Evolutionary conservation across 2,797 vertebrate genomes (phyloP), one percentile per base, ranked within the genome.

Genomic region (Pseudochirops cupreus): DNA sequence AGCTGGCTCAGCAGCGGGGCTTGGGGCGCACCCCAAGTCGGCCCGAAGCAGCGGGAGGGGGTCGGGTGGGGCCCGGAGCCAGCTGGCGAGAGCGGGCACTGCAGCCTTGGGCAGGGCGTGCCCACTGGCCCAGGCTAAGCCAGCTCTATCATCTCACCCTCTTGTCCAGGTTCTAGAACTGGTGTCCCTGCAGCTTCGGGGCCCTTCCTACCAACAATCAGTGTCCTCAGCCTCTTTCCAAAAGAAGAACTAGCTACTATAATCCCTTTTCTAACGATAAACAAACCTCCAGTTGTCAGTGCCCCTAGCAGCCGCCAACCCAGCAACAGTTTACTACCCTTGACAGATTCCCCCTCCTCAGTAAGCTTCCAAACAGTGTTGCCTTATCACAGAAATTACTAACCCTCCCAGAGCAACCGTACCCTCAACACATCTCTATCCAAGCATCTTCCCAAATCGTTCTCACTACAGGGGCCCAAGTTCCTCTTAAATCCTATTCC

Each of bases 91-190:
- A 95, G 94, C 5, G 59, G 95, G 95, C 94, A 96, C 97, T 98
- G 98, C 98, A 97, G 97, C 96, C 96, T 96, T 91, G 95, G 97
- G 87, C 96, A 96, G 97, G 98, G 98, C 93, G 98, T 97, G 97
- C 96, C 97, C 94, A 96, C 59, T 91, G 39, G 92, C 74, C 94
- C 12, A 57, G 92, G 91, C 16, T 93, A 93, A 92, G 95, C 91
- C 90, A 3, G 93, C 91, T 92, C 96, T 92, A 18, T 96, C 95
- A 94, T 96, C 74, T 90, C 67, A 57, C 50, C 87, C 67, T 95
- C 94, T 92, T 93, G 90, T 31, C 90, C 90, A 53, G 90, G 90
- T 55, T 91, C 90, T 87, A 92, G 95, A 92, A 33, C 91, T 56
- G 94, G 94, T 96, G 94, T 95, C 92, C 96, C 97, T 96, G 24